A percentile compares a stretch with the other conserved stretches of the same genome.
phyloP scores from a whole-genome alignment of 2,113 vertebrate genomes.

The Brachypteracias leptosomus region DNA sequence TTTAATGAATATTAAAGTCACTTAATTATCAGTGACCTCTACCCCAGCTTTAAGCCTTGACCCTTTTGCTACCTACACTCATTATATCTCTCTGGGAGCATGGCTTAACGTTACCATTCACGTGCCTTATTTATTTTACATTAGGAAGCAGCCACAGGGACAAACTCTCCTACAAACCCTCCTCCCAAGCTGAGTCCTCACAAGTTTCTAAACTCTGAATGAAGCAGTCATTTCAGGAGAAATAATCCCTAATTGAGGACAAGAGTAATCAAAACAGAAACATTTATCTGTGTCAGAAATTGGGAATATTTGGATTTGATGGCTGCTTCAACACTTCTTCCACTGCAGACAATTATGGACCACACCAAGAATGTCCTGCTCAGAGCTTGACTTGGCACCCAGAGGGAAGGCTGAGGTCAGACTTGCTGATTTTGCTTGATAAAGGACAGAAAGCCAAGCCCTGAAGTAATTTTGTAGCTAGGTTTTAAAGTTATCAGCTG shows the following conservation, averaged over 20 bases:
- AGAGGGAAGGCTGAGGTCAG: neutral
- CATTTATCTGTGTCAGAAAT: neutral
- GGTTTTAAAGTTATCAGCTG: neutral
- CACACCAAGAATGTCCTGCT: neutral
- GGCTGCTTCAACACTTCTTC: neutral
- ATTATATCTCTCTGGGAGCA: neutral
- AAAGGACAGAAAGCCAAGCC: neutral
- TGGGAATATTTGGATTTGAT: neutral
- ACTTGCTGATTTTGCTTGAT: neutral
- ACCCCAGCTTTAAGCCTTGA: neutral
- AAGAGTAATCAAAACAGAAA: neutral
- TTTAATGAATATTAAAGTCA: neutral
- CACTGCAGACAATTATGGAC: neutral
- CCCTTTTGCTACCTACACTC: neutral
- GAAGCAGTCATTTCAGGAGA: neutral
- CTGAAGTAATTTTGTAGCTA: neutral
- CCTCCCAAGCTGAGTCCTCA: neutral
- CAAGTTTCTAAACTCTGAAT: neutral
- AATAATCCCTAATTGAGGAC: neutral
- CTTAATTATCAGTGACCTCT: neutral
- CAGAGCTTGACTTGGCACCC: neutral
- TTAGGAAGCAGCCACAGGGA: fast-evolving
- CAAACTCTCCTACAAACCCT: neutral
- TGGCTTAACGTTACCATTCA: neutral
- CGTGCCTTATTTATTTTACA: neutral